phyloP scores from a whole-genome alignment of 2,113 vertebrate species.

The Ploceus nigricollis region DNA sequence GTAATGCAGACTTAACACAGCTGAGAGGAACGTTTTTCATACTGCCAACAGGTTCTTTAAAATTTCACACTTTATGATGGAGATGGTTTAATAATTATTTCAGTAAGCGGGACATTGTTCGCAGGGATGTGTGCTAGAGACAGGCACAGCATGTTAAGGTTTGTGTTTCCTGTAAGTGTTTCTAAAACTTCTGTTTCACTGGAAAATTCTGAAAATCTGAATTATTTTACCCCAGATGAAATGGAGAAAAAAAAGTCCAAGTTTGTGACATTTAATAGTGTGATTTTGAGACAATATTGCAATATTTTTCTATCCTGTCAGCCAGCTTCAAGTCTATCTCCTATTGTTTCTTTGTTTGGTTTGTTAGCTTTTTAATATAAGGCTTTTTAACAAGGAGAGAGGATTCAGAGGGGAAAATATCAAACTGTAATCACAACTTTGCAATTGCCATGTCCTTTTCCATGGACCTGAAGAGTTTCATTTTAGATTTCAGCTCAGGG shows the following conservation, averaged over 20 bases:
- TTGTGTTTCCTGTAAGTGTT: not conserved
- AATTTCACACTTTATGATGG: not conserved
- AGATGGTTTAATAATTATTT: not conserved
- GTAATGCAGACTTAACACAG: not conserved
- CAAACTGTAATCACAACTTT: not conserved
- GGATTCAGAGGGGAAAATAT: not conserved
- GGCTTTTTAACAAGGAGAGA: not conserved
- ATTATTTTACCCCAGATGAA: not conserved
- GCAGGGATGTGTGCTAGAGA: not conserved
- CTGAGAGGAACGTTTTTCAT: not conserved
- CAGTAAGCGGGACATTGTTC: not conserved
- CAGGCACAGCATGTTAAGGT: not conserved
- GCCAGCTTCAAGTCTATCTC: not conserved
- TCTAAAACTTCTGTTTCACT: not conserved
- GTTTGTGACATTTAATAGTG: not conserved
- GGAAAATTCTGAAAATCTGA: not conserved
- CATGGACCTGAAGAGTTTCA: not conserved
- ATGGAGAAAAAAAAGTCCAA: not conserved
- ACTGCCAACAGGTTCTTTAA: not conserved
- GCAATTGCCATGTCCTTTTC: not conserved
- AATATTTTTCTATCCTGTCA: not conserved
- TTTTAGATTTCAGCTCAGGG: conserved; percentile 12
- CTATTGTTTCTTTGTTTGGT: not conserved
- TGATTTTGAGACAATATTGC: not conserved
- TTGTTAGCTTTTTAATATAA: not conserved